Conservation (phyloP, 2,888 invertebrate species). For the Drosophila aldrichi region DNA sequence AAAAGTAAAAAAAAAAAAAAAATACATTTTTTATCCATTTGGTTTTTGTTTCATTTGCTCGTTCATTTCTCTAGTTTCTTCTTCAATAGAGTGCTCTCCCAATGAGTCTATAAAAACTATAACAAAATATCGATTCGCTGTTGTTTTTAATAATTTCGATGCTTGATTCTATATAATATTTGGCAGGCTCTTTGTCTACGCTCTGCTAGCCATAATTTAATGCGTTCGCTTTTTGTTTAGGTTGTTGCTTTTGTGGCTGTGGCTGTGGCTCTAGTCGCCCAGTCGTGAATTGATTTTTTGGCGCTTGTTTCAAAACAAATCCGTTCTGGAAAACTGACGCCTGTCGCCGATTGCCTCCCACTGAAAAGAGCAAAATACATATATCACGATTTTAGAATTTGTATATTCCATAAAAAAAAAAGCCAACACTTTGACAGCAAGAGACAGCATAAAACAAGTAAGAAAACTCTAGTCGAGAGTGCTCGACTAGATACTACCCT, state of each 20-base stretch:
- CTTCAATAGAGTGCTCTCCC: no score
- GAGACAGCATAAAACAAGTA: slow-evolving; percentile 9
- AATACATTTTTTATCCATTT: no score
- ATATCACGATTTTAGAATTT: slow-evolving; percentile 27
- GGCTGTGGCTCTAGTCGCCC: neutral
- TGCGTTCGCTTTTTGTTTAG: slow-evolving; percentile 19
- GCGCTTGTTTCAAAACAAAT: slow-evolving; percentile 14
- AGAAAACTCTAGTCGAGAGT: no score
- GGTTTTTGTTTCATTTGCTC: no score
- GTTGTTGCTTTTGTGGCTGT: slow-evolving; percentile 5
- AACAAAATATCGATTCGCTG: neutral
- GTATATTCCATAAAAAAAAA: slow-evolving; percentile 16
- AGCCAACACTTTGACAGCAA: slow-evolving; percentile 8
- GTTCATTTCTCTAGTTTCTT: no score
- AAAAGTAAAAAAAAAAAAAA: no score
- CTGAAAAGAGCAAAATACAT: slow-evolving; percentile 12
- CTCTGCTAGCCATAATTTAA: slow-evolving; percentile 24
- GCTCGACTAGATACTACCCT: no score
- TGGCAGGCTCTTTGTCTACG: neutral
- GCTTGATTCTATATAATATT: neutral
- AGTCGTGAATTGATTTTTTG: slow-evolving; percentile 44
- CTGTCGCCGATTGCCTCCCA: neutral
- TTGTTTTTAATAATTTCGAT: neutral
- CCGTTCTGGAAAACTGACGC: neutral
- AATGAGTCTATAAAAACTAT: no score